Percentiles rank a stretch among this genome's conserved stretches.
These are phyloP conservation scores for Bungarus multicinctus DNA, from an alignment of 2,113 vertebrate species.

Conservation along the genomic window DNA sequence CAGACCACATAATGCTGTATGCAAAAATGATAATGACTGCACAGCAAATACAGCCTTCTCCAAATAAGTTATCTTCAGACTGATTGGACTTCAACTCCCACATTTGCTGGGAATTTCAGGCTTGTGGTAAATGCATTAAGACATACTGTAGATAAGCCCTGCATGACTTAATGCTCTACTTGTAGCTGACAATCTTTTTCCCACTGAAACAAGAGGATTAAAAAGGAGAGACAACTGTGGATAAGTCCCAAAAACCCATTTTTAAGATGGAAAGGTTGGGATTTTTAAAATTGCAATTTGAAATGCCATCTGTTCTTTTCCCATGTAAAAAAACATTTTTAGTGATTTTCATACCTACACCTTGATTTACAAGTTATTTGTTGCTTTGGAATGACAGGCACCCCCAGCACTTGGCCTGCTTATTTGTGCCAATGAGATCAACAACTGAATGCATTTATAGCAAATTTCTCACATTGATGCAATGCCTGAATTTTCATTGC, in stretches of 20 bases:
- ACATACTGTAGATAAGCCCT: background rate
- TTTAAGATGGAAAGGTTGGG: background rate
- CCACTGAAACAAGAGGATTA: background rate
- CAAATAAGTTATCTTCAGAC: background rate
- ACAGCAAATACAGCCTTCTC: background rate
- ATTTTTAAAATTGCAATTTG: background rate
- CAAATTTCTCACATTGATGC: constrained; percentile 23
- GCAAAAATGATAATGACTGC: background rate
- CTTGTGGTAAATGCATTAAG: background rate
- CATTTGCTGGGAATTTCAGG: background rate
- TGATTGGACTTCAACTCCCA: background rate
- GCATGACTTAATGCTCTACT: background rate
- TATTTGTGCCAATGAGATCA: background rate
- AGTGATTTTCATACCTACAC: background rate
- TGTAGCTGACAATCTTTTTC: background rate
- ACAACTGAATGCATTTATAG: constrained; percentile 21
- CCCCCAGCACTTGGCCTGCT: constrained; percentile 6
- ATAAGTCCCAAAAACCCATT: background rate
- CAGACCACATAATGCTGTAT: background rate
- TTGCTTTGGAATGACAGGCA: background rate
- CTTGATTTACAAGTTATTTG: background rate
- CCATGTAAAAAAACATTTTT: background rate
- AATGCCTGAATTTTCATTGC: constrained; percentile 22
- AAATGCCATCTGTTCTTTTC: background rate
- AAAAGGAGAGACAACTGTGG: background rate